phyloP scores from a whole-genome alignment of 2,888 invertebrate species.

The Tipula vernalis region DNA sequence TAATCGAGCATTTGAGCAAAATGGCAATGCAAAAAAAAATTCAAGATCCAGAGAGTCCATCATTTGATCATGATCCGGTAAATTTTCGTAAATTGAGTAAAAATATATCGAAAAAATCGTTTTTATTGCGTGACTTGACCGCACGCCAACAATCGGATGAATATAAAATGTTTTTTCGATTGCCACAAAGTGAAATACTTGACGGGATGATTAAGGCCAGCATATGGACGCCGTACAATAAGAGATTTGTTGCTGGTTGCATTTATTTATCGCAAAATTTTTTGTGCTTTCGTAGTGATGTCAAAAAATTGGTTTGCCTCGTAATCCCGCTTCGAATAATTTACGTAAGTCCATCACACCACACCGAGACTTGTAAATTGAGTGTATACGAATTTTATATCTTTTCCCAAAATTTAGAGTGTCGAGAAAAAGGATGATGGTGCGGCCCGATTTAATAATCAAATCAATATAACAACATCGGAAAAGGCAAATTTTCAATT shows the following conservation, averaged over 20 bases:
- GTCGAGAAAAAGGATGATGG: slow-evolving; percentile 36
- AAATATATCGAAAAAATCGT: slow-evolving; percentile 83
- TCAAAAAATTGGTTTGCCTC: slow-evolving; percentile 65
- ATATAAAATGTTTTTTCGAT: slow-evolving; percentile 69
- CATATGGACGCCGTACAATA: slow-evolving; percentile 91
- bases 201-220: slow-evolving; percentile 80
- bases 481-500: slow-evolving; percentile 76
- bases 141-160: slow-evolving; percentile 89
- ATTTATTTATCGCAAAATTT: slow-evolving; percentile 89
- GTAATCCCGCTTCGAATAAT: slow-evolving; percentile 82
- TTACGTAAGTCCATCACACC: slow-evolving; percentile 28
- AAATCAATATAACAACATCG: slow-evolving; percentile 66
- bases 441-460: slow-evolving; percentile 32
- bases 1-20: slow-evolving; percentile 93
- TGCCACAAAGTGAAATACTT: slow-evolving; percentile 81
- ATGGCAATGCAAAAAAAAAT: slow-evolving; percentile 82
- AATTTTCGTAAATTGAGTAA: slow-evolving; percentile 72
- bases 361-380: neutral
- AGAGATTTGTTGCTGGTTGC: slow-evolving; percentile 74
- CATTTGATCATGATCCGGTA: slow-evolving; percentile 79
- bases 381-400: neutral
- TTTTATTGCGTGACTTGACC: slow-evolving; percentile 88
- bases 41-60: slow-evolving; percentile 75
- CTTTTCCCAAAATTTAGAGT: slow-evolving; percentile 21
- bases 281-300: slow-evolving; percentile 91